Evolutionary conservation across 1,140 invertebrate genomes (phyloP).

Genomic region (Theocolax elegans): DNA sequence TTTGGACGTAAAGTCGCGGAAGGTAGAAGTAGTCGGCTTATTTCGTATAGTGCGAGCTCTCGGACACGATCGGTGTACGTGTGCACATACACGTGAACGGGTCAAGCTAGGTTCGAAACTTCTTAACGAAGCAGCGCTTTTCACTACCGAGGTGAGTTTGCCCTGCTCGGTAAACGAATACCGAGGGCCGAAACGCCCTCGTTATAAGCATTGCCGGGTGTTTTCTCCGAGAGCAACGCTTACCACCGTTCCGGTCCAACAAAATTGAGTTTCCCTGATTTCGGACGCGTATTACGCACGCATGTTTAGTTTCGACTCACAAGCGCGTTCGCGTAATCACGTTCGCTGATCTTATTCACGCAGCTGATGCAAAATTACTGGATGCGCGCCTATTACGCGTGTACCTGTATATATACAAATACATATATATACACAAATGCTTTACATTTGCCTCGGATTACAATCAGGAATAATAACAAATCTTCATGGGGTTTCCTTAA

Average conservation of each 20-base stretch:
- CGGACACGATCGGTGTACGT: too few species aligned
- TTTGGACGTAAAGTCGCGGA: background rate
- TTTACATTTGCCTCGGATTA: too few species aligned
- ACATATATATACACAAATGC: too few species aligned
- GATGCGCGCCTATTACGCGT: too few species aligned
- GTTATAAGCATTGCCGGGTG: conserved; percentile 1
- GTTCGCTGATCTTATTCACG: conserved; percentile 20
- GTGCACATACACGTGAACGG: background rate
- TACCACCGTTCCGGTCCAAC: background rate
- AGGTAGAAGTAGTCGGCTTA: background rate
- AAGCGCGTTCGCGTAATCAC: background rate
- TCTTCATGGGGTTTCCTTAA: too few species aligned
- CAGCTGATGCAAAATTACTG: conserved; percentile 23
- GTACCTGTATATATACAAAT: too few species aligned
- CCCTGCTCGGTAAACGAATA: background rate
- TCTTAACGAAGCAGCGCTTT: conserved; percentile 29
- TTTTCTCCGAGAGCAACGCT: background rate
- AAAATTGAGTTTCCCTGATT: conserved; percentile 14
- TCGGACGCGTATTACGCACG: background rate
- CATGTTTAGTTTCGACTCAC: background rate
- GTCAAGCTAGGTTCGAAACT: background rate
- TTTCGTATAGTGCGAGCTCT: background rate
- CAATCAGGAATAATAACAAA: too few species aligned
- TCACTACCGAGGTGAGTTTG: background rate
- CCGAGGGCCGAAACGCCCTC: background rate